A percentile compares a stretch with the other conserved stretches of the same genome.
Conservation (phyloP, 2,888 invertebrate genomes). For the Escarpia spicata region DNA sequence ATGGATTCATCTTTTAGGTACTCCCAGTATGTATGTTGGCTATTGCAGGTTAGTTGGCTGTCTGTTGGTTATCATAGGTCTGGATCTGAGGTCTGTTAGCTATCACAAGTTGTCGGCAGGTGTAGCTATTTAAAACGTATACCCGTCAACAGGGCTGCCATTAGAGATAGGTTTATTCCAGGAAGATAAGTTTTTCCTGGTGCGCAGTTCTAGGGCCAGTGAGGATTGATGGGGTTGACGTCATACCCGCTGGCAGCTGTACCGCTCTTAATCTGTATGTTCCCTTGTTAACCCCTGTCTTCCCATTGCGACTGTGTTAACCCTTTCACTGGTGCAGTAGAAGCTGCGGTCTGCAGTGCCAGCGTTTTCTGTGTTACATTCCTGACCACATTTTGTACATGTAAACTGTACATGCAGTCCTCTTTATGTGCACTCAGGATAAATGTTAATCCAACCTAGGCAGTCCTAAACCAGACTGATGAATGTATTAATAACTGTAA, state of each 20-base stretch:
- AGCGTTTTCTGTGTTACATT: neutral
- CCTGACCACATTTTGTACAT: neutral
- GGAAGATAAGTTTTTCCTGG: slow-evolving; percentile 2
- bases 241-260: neutral
- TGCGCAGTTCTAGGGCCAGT: neutral
- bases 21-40: neutral
- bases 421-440: neutral
- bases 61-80: neutral
- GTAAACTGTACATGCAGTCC: neutral
- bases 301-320: neutral
- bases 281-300: neutral
- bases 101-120: neutral
- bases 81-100: neutral
- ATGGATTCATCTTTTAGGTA: too few relatives aligned
- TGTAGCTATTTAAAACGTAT: neutral
- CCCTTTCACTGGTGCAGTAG: neutral
- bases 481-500: neutral
- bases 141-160: neutral
- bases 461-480: neutral
- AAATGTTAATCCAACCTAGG: neutral
- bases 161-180: neutral
- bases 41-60: neutral
- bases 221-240: slow-evolving; percentile 1
- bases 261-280: neutral
- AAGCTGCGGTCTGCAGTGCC: too few relatives aligned